Percentiles rank a stretch among this genome's conserved stretches.
Conservation (phyloP, 2,113 vertebrate genomes). For the Platichthys stellatus region DNA sequence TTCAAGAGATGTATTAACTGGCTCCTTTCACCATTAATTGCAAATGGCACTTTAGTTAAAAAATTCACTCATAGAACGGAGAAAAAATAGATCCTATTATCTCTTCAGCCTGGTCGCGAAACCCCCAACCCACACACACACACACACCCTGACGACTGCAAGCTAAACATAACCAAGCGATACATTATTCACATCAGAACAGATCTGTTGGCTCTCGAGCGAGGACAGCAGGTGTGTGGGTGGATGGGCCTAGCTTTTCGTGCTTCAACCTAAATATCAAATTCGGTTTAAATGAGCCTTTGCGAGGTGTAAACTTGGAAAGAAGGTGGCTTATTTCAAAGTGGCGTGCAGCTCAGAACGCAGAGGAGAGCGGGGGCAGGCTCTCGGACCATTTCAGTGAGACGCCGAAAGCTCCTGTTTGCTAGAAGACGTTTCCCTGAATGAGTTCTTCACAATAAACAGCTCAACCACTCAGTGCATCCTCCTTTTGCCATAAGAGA, state of each 20-base stretch:
- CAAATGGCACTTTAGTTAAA: conserved; percentile 10
- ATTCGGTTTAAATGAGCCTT: conserved; percentile 36
- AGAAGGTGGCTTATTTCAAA: conserved; percentile 7
- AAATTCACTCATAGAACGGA: conserved; percentile 20
- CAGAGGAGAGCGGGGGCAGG: background rate
- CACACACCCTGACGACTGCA: background rate
- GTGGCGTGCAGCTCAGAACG: background rate
- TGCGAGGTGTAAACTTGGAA: conserved; percentile 24
- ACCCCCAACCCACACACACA: too few species aligned
- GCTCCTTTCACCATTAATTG: conserved; percentile 22
- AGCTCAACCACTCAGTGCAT: background rate
- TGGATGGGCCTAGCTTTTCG: conserved; percentile 37
- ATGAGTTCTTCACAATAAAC: background rate
- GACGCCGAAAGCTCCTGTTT: conserved; percentile 6
- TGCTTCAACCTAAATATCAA: conserved; percentile 54
- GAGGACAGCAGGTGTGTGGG: conserved; percentile 69
- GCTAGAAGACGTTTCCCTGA: background rate
- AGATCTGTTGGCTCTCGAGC: conserved; percentile 39
- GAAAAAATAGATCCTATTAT: conserved; percentile 32
- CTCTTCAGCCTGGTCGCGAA: background rate
- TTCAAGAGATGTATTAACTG: background rate
- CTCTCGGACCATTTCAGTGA: background rate
- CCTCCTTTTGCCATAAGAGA: conserved; percentile 17
- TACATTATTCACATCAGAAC: conserved; percentile 24
- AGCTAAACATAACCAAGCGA: conserved; percentile 7